Conservation (phyloP, 2,797 vertebrate species). For the Girardinus metallicus region DNA sequence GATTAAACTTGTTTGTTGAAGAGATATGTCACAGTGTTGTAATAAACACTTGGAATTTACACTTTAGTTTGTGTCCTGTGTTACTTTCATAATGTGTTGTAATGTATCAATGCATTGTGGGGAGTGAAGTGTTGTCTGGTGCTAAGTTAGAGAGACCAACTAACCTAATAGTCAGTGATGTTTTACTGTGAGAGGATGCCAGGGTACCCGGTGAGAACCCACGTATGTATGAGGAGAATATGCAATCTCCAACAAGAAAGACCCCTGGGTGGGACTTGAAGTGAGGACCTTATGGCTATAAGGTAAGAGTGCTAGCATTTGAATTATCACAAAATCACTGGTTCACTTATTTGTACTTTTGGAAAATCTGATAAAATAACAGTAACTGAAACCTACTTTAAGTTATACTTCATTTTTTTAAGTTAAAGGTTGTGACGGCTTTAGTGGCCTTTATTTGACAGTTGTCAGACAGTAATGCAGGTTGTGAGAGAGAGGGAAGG, state of each 20-base stretch:
- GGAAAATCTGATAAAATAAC: background rate
- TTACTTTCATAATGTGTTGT: background rate
- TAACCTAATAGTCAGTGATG: background rate
- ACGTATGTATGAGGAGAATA: background rate
- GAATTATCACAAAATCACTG: background rate
- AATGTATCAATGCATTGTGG: too few species aligned
- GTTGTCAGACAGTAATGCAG: too few species aligned
- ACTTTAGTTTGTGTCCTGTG: conserved; percentile 38
- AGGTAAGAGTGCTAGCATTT: background rate
- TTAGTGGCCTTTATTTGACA: too few species aligned
- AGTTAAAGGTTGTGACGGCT: background rate
- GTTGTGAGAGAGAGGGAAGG: too few species aligned
- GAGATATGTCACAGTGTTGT: conserved; percentile 65
- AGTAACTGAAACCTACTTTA: background rate
- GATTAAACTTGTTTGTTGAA: conserved; percentile 44
- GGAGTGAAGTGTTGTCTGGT: background rate
- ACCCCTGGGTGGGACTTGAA: too few species aligned
- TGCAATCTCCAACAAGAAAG: background rate
- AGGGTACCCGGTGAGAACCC: background rate
- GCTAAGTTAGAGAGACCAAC: background rate
- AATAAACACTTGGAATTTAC: conserved; percentile 81
- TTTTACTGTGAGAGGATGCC: background rate
- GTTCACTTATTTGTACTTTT: background rate
- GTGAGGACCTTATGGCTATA: background rate
- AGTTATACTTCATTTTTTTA: background rate